Evolutionary conservation across 2,797 vertebrate genomes (phyloP).

Genomic region (Sebastes oblongus): DNA sequence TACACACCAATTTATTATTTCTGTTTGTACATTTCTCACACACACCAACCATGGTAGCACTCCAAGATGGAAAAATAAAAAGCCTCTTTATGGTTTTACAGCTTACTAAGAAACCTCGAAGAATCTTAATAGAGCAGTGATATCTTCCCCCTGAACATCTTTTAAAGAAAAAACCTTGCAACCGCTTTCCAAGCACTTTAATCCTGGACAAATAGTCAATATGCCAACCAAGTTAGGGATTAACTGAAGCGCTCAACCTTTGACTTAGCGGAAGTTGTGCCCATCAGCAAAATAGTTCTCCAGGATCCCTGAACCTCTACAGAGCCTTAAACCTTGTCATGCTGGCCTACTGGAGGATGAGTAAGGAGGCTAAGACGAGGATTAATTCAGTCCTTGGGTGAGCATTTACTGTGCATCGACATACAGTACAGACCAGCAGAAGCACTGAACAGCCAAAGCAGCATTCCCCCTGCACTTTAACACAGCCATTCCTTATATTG

Average conservation of each 20-base stretch:
- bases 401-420: constrained; percentile 38
- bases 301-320: not conserved
- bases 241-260: not conserved
- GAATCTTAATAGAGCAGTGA: not conserved
- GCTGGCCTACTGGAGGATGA: not conserved
- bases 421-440: not conserved
- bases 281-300: constrained; percentile 5
- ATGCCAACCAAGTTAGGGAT: not conserved
- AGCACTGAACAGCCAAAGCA: no score
- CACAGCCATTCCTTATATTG: no score
- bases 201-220: not conserved
- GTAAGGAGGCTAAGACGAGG: constrained; percentile 3
- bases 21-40: not conserved
- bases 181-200: not conserved
- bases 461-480: no score
- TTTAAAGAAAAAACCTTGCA: not conserved
- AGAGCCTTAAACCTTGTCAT: constrained; percentile 26
- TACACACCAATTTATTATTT: not conserved
- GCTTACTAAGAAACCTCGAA: not conserved
- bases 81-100: not conserved
- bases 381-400: constrained; percentile 30
- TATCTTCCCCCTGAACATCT: rapidly evolving
- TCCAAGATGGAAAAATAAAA: not conserved
- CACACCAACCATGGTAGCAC: not conserved
- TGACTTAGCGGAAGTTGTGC: not conserved